These are phyloP conservation scores for Riparia riparia DNA, from an alignment of 2,113 vertebrate species.

Conservation along the genomic window DNA sequence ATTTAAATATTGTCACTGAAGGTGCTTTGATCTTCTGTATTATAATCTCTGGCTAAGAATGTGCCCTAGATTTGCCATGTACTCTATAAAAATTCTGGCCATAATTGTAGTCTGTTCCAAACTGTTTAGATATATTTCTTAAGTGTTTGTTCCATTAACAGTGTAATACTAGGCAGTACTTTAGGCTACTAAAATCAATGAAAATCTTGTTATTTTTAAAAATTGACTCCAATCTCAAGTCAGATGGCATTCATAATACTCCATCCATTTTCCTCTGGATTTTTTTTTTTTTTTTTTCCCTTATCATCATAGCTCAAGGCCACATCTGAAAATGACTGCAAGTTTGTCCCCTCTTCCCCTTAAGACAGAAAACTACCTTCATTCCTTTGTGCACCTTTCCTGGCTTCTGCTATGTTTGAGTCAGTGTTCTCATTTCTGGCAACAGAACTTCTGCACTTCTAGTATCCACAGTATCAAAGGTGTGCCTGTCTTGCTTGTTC, in stretches of 20 bases:
- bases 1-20: slow-evolving; percentile 22
- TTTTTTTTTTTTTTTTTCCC: background rate
- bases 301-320: background rate
- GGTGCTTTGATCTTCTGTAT: slow-evolving; percentile 20
- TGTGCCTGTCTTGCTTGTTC: background rate
- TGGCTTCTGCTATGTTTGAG: background rate
- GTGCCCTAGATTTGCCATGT: background rate
- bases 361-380: background rate
- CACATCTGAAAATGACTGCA: background rate
- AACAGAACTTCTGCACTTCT: background rate
- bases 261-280: background rate
- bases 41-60: background rate
- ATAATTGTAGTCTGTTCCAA: background rate
- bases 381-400: background rate
- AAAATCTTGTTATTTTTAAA: background rate
- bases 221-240: background rate
- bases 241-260: background rate
- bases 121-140: background rate
- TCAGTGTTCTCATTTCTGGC: background rate
- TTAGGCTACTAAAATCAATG: background rate
- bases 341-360: background rate
- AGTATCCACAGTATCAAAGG: background rate
- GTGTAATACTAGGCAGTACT: background rate
- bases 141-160: background rate
- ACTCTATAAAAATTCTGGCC: background rate